These are phyloP conservation scores for Leptinotarsa tumamoca DNA, from an alignment of 2,888 invertebrate species.

Conservation along the genomic window DNA sequence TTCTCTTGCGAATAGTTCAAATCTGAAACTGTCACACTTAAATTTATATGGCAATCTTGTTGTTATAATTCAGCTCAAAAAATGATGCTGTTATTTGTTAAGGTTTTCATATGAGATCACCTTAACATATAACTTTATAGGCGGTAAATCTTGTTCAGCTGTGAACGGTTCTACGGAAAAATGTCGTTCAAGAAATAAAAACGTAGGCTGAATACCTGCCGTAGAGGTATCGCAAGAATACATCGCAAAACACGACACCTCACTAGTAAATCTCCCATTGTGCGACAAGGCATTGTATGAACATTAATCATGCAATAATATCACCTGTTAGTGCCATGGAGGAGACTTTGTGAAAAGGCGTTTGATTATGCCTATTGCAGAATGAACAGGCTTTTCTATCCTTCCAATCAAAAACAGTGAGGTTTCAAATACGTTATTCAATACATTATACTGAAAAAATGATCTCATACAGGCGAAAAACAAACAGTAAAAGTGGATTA, in stretches of 20 bases:
- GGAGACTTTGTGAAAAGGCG: background rate
- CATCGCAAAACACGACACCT: slow-evolving; percentile 25
- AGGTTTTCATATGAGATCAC: slow-evolving; percentile 22
- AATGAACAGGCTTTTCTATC: background rate
- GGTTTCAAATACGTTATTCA: no score
- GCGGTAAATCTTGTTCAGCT: slow-evolving; percentile 29
- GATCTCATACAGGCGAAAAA: no score
- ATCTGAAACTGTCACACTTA: background rate
- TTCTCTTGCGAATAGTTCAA: slow-evolving; percentile 10
- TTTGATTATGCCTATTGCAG: background rate
- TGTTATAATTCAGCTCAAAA: slow-evolving; percentile 17
- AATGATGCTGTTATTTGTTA: slow-evolving; percentile 15
- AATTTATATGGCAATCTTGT: slow-evolving; percentile 10
- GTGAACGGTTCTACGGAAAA: slow-evolving; percentile 24
- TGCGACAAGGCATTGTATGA: slow-evolving; percentile 18
- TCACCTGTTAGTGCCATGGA: background rate
- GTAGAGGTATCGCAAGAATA: slow-evolving; percentile 18
- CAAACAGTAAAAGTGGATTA: no score
- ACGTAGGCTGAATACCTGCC: slow-evolving; percentile 29
- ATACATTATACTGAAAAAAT: no score
- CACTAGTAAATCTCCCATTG: slow-evolving; percentile 25
- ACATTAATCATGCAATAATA: background rate
- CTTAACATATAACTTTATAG: slow-evolving; percentile 26
- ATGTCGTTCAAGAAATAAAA: slow-evolving; percentile 22
- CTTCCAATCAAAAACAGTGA: background rate